phyloP scores from a whole-genome alignment of 1,140 invertebrate species.

The Lasioglossum albipes region DNA sequence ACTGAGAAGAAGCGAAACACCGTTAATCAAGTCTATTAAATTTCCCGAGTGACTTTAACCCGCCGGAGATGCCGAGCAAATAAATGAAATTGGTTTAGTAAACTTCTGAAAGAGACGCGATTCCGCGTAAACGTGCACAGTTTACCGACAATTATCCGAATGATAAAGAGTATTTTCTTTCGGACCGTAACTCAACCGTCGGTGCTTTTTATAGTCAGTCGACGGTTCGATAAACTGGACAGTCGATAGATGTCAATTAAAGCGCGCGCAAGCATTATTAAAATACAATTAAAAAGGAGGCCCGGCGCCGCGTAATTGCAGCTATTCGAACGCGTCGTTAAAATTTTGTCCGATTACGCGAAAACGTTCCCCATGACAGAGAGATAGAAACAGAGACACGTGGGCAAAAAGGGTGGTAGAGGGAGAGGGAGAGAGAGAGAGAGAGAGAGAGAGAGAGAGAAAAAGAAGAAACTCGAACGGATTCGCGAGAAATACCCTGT shows the following conservation, averaged over 20 bases:
- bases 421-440: too few relatives aligned
- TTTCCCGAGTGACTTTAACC: too few relatives aligned
- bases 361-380: neutral
- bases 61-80: too few relatives aligned
- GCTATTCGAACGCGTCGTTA: slow-evolving; percentile 29
- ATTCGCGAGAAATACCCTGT: neutral
- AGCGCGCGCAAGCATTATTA: slow-evolving; percentile 31
- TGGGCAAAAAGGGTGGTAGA: too few relatives aligned
- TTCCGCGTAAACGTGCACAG: neutral
- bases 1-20: too few relatives aligned
- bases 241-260: slow-evolving; percentile 41
- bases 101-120: too few relatives aligned
- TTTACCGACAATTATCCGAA: neutral
- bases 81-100: too few relatives aligned
- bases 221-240: slow-evolving; percentile 8
- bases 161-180: slow-evolving; percentile 1
- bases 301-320: neutral
- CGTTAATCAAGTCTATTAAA: too few relatives aligned
- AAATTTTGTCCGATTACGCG: slow-evolving; percentile 18
- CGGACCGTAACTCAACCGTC: neutral
- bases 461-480: too few relatives aligned
- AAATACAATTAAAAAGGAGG: slow-evolving; percentile 43
- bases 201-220: neutral
- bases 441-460: too few relatives aligned
- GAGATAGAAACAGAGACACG: too few relatives aligned